Conservation (phyloP, 2,797 vertebrate genomes). For the Myotis findleyi region DNA sequence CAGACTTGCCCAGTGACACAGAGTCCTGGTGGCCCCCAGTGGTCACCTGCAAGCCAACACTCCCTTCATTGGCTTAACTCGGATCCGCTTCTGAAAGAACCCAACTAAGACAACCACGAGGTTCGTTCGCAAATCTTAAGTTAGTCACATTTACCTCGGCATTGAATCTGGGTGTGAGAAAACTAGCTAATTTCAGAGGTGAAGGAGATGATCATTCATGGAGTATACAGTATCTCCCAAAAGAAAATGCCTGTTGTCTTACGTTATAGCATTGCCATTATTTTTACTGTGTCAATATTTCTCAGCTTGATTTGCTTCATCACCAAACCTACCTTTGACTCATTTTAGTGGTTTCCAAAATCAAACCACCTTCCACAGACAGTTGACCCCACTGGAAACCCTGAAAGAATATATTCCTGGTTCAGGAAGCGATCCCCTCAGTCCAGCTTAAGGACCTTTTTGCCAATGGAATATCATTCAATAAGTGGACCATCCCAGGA, state of each 20-base stretch:
- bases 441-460: background rate
- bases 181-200: slow-evolving; percentile 3
- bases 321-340: slow-evolving; percentile 52
- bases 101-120: background rate
- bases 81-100: background rate
- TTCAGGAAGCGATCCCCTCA: slow-evolving; percentile 42
- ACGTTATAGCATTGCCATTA: background rate
- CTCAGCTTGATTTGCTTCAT: slow-evolving; percentile 46
- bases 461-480: background rate
- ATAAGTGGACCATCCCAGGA: background rate
- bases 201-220: slow-evolving; percentile 8
- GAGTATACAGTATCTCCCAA: background rate
- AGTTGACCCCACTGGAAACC: background rate
- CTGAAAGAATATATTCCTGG: background rate
- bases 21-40: background rate
- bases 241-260: background rate
- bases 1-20: background rate
- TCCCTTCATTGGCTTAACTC: background rate
- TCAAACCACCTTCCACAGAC: background rate
- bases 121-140: background rate
- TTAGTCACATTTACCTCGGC: background rate
- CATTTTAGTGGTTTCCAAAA: slow-evolving; percentile 63
- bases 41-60: background rate
- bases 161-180: background rate
- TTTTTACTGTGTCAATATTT: slow-evolving; percentile 32